Base-by-base conservation (phyloP, 2,797 vertebrate genomes). In the Epinephelus awoara region DNA sequence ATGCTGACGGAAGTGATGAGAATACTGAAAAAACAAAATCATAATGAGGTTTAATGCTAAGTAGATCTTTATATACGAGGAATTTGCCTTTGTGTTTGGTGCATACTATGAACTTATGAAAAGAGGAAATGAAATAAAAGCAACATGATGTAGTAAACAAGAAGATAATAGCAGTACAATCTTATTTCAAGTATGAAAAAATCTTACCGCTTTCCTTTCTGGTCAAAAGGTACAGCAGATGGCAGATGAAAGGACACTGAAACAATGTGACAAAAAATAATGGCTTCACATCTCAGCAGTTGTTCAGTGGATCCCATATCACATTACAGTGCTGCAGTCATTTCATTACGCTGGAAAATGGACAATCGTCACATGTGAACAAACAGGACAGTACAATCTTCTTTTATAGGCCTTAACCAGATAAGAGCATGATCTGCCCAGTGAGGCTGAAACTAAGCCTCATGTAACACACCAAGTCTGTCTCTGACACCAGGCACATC, bases 151-250 rank as follows among this genome's bases (percentile, higher is more conserved):
- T 15, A 46, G 18, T 21, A 52, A 59, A 59, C 40, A 8, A 38
- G 2, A 50, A 62, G 7, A 61, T 59, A 34, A 54, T 2, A 23
- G 6, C 14, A 46, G 8, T 0, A 44, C 15, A 63, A 46, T 46
- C 42, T 56, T 51, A 55, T 79, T 58, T 62, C 3, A 55, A 46
- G 29, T 19, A 27, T 57, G 9, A 65, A 67, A 40, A 65, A 64
- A 55, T 47, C 97, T 96, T 89, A 99, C 98, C 97, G 66, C 89
- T 96, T 85, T 98, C 97, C 85, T 92, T 97, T 86, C 91, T 96
- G 61, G 98, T 99, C 90, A 99, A 90, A 89, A 99, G 95, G 92
- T 97, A 99, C 14, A 99, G 88, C 57, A 99, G 55, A 61, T 98
- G 97, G 89, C 98, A 99, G 72, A 96, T n/a, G 15, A 93, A 98